Conservation (phyloP, 2,888 invertebrate genomes). For the Margaritifera margaritifera region DNA sequence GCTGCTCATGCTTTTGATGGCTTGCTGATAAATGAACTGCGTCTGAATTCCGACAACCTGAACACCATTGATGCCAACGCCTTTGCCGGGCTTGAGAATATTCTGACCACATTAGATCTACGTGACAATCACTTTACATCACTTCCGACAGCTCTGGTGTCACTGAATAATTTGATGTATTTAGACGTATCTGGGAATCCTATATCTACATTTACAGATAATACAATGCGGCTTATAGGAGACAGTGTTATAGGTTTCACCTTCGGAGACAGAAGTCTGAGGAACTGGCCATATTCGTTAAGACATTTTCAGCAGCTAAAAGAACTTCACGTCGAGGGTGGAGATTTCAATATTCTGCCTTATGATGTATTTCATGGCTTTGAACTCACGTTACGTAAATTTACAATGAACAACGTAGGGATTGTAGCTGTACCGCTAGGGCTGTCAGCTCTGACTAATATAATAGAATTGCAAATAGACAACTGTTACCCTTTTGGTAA, state of each 20-base stretch:
- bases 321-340: conserved; percentile 8
- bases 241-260: conserved; percentile 10
- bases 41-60: no score
- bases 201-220: conserved; percentile 6
- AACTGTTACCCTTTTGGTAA: conserved; percentile 25
- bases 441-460: conserved; percentile 4
- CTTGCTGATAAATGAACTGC: no score
- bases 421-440: conserved; percentile 7
- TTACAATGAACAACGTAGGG: conserved; percentile 4
- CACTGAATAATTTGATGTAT: conserved; percentile 16
- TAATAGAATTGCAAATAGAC: conserved; percentile 15
- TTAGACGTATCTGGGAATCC: conserved; percentile 27
- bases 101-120: conserved; percentile 17
- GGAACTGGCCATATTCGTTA: conserved; percentile 10
- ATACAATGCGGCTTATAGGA: conserved; percentile 8
- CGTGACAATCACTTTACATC: conserved; percentile 28
- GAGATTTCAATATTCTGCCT: conserved; percentile 3
- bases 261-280: conserved; percentile 9
- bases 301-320: conserved; percentile 13
- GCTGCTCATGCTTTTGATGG: no score
- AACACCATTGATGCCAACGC: neutral
- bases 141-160: conserved; percentile 30
- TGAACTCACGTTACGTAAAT: conserved; percentile 12
- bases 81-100: conserved; percentile 10
- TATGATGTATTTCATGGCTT: conserved; percentile 15